phyloP scores from a whole-genome alignment of 2,888 invertebrate species.

The Nymphalis c-album region DNA sequence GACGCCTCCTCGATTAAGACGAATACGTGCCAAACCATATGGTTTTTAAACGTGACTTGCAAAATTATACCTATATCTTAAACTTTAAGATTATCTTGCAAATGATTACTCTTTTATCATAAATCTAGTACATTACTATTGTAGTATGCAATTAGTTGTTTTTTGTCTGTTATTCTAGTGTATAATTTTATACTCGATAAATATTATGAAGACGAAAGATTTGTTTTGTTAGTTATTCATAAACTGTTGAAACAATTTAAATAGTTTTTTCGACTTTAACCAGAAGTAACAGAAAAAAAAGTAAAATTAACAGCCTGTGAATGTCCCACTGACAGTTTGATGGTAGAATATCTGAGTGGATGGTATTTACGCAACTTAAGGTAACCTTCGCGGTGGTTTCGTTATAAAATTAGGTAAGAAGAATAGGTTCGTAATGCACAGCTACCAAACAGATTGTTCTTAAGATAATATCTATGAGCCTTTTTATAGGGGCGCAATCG shows the following conservation, averaged over 20 bases:
- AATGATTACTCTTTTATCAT: background rate
- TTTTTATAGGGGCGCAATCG: constrained; percentile 43
- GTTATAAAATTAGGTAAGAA: constrained; percentile 22
- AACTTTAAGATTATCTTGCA: background rate
- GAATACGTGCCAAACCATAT: too few species aligned
- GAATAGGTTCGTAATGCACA: constrained; percentile 22
- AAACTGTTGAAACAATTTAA: too few species aligned
- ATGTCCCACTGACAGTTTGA: too few species aligned
- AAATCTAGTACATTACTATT: background rate
- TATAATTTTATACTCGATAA: too few species aligned
- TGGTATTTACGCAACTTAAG: background rate
- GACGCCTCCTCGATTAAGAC: too few species aligned
- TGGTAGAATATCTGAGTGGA: too few species aligned
- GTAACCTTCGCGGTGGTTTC: constrained; percentile 5
- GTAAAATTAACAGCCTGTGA: too few species aligned
- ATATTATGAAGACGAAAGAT: too few species aligned
- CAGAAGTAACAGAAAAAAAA: too few species aligned
- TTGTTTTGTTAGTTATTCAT: too few species aligned
- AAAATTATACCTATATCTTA: background rate
- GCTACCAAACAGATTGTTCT: constrained; percentile 32
- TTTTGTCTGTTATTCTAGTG: background rate
- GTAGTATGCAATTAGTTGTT: background rate
- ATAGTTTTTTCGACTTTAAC: too few species aligned
- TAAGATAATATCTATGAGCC: constrained; percentile 36
- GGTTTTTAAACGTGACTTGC: background rate